Evolutionary conservation across 2,113 vertebrate species (phyloP), one percentile per base, ranked within the genome.

Genomic region (Lanius collurio): DNA sequence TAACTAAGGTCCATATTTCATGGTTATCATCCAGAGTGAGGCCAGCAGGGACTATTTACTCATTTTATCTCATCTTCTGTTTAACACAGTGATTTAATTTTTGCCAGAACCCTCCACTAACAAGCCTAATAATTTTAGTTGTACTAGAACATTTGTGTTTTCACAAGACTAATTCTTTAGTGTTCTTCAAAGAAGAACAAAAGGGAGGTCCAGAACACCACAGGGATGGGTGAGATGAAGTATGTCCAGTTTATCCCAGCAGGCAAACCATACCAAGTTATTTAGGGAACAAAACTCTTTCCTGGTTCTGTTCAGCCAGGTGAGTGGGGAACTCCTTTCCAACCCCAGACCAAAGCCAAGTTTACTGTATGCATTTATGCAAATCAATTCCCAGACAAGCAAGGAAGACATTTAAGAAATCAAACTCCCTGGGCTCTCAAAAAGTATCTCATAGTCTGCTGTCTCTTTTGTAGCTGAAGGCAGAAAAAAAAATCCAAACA

Each of bases 41-140:
- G 49, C n/a, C 84, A 94, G 75, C 49, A 83, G 31, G 41, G 65
- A 88, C 62, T 76, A 87, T 67, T 77, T 89, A 83, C n/a, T 84
- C 6, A 59, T 91, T 77, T 85, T 73, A n/a, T 85, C 42, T 77
- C 52, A 89, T 75, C 37, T 88, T 75, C 63, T 57, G 8, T 65
- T 41, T 49, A 90, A 62, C 26, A 80, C n/a, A 83, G 67, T 55
- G n/a, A 60, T 89, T 42, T 77, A 35, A 42, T 69, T 94, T 90
- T 86, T 90, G 42, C 83, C 89, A 93, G 86, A 93, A 67, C 63
- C 33, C 26, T 42, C 33, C 33, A 22, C 22, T 52, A 91, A 68
- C 13, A 79, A 87, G 42, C 15, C 28, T 37, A 85, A 85, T 0
- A 0, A 79, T 56, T 94, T 88, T 7, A 80, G 20, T 30, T 70